Conservation (phyloP, 2,113 vertebrate genomes). For the Daboia siamensis region DNA sequence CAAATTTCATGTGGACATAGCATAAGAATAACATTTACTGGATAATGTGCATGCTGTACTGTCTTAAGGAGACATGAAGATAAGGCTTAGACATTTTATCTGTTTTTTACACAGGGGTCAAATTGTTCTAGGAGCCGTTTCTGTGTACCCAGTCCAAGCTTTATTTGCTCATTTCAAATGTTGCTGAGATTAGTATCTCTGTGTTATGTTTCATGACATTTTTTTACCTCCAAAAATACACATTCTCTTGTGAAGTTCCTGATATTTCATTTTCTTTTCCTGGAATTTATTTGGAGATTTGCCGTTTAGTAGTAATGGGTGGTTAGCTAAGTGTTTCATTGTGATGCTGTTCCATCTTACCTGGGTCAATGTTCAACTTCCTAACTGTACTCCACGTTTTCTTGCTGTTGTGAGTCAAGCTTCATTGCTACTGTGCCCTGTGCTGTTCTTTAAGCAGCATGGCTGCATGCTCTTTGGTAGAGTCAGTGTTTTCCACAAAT, state of each 20-base stretch:
- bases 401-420: neutral
- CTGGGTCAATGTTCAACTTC: neutral
- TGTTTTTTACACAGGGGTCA: neutral
- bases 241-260: neutral
- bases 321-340: neutral
- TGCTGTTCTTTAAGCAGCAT: neutral
- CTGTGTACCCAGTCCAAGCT: neutral
- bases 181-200: neutral
- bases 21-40: neutral
- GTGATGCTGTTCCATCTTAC: neutral
- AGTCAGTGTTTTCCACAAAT: neutral
- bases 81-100: neutral
- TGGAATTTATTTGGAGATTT: neutral
- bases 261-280: neutral
- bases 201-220: neutral
- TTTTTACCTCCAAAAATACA: neutral
- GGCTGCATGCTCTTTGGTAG: neutral
- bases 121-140: neutral
- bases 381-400: neutral
- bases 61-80: neutral
- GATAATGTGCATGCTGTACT: neutral
- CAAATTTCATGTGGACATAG: neutral
- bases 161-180: neutral
- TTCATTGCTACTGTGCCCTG: neutral
- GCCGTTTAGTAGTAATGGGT: neutral